phyloP scores from a whole-genome alignment of 1,140 invertebrate species.

The Mizuhopecten yessoensis region DNA sequence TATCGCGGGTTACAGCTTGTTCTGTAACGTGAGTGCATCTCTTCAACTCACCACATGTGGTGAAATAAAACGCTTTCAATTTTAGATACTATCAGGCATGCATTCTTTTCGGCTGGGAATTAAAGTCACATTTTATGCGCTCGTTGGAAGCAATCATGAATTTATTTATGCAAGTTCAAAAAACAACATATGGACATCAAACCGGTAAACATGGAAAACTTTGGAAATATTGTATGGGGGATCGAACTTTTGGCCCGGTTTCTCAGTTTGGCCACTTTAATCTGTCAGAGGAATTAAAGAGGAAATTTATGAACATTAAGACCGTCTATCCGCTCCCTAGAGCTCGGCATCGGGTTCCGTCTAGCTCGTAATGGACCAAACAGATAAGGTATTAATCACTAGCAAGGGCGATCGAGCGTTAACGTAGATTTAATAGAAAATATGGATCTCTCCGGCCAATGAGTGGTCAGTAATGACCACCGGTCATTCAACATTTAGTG shows the following conservation, averaged over 20 bases:
- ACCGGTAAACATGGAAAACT: background rate
- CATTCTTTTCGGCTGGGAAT: background rate
- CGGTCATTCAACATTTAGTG: constrained; percentile 44
- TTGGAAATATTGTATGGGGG: background rate
- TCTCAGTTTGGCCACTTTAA: background rate
- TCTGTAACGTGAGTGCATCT: background rate
- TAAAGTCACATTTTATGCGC: background rate
- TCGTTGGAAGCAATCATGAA: background rate
- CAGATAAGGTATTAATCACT: constrained; percentile 32
- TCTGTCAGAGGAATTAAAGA: constrained; percentile 17
- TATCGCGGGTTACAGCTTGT: background rate
- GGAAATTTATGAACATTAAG: constrained; percentile 27
- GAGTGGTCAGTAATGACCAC: constrained; percentile 36
- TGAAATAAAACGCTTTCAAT: background rate
- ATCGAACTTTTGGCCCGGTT: constrained; percentile 1
- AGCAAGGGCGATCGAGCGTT: constrained; percentile 12
- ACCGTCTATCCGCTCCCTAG: background rate
- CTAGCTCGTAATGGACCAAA: background rate
- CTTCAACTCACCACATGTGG: background rate
- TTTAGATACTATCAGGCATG: background rate
- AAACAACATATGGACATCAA: background rate
- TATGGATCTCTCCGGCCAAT: constrained; percentile 41
- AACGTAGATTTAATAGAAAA: constrained; percentile 40
- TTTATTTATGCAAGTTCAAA: constrained; percentile 29
- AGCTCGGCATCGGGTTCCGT: background rate